phyloP scores from a whole-genome alignment of 2,113 vertebrate species.

The Anolis carolinensis region DNA sequence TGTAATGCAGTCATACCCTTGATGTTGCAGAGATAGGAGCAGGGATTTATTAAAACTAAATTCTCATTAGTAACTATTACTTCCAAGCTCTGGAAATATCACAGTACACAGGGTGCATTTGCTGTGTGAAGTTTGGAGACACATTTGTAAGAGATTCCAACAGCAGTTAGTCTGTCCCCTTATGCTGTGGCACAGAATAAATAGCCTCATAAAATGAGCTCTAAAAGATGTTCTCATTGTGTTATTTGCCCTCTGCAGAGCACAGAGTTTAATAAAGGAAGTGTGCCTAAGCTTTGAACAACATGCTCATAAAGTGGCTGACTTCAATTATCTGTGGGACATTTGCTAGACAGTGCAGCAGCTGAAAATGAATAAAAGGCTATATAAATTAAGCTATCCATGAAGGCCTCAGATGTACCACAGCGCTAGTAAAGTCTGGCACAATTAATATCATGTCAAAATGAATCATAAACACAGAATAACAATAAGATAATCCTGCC shows the following conservation, averaged over 20 bases:
- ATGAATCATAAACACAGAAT: background rate
- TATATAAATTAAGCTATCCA: background rate
- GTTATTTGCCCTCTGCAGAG: slow-evolving; percentile 13
- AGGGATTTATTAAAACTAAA: background rate
- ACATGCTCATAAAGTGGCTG: slow-evolving; percentile 3
- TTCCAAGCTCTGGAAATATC: background rate
- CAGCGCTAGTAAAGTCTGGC: background rate
- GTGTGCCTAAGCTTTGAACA: slow-evolving; percentile 10
- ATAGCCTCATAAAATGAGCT: background rate
- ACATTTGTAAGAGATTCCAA: background rate
- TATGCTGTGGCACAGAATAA: slow-evolving; percentile 8
- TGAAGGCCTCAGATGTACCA: background rate
- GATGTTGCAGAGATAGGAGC: background rate
- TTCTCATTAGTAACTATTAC: background rate
- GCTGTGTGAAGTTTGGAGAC: background rate
- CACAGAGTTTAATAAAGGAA: slow-evolving; percentile 5
- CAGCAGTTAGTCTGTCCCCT: slow-evolving; percentile 11
- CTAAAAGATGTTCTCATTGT: background rate
- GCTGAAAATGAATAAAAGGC: slow-evolving; percentile 15
- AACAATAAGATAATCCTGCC: background rate
- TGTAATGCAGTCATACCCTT: background rate
- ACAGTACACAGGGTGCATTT: background rate
- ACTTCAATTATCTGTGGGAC: slow-evolving; percentile 1
- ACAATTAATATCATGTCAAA: slow-evolving; percentile 9
- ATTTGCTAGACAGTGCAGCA: background rate